These are phyloP conservation scores for Coenonympha glycerion DNA, from an alignment of 2,888 invertebrate genomes.

Conservation along the genomic window DNA sequence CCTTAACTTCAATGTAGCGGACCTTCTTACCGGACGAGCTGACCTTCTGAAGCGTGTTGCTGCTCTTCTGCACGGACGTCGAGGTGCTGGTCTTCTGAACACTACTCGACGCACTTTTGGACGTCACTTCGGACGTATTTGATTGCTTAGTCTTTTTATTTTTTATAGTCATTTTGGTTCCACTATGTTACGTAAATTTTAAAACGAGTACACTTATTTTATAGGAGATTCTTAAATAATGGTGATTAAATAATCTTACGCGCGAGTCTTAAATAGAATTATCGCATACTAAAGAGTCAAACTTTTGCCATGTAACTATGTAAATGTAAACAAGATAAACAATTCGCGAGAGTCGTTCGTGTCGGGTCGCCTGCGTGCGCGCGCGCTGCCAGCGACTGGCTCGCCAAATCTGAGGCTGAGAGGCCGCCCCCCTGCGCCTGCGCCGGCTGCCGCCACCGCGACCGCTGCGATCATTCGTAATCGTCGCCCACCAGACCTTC, in stretches of 20 bases:
- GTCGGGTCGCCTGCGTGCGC: constrained; percentile 59
- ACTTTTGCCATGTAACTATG: constrained; percentile 58
- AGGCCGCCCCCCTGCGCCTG: constrained; percentile 42
- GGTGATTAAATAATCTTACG: constrained; percentile 56
- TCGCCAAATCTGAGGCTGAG: constrained; percentile 44
- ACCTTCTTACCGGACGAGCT: constrained; percentile 69
- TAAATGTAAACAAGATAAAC: constrained; percentile 36
- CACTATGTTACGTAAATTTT: constrained; percentile 38
- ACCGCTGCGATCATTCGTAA: constrained; percentile 20
- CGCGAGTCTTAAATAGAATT: constrained; percentile 34
- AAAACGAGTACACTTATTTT: constrained; percentile 38
- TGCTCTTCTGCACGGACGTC: constrained; percentile 60
- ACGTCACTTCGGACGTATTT: constrained; percentile 60
- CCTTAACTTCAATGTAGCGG: constrained; percentile 71
- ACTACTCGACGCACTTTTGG: constrained; percentile 64
- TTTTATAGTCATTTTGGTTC: constrained; percentile 73
- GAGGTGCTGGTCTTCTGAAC: constrained; percentile 65
- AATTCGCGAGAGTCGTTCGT: constrained; percentile 72
- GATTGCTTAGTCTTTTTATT: constrained; percentile 74
- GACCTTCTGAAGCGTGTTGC: constrained; percentile 62
- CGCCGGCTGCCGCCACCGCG: constrained; percentile 24
- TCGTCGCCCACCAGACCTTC: constrained; percentile 55
- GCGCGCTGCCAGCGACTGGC: constrained; percentile 67
- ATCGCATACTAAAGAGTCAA: constrained; percentile 60
- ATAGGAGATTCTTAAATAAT: constrained; percentile 57